Percentiles rank a stretch among this genome's conserved stretches.
These are phyloP conservation scores for Orthosia gothica DNA, from an alignment of 2,888 invertebrate species.

Conservation along the genomic window DNA sequence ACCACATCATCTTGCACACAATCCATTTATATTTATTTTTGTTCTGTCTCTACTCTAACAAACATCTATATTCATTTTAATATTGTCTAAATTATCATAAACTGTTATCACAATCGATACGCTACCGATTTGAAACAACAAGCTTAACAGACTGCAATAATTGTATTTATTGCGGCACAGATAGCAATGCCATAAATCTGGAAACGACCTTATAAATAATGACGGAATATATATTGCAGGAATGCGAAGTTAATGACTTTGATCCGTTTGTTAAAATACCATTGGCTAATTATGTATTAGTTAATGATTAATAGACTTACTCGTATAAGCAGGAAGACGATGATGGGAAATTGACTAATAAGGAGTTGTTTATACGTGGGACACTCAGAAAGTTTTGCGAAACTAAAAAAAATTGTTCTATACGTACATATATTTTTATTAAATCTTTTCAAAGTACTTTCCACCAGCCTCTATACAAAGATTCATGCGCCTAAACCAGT, in stretches of 20 bases:
- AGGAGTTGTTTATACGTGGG: too few relatives aligned
- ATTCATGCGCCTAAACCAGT: too few relatives aligned
- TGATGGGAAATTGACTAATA: background rate
- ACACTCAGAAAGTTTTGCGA: too few relatives aligned
- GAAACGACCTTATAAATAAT: conserved; percentile 30
- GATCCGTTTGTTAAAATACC: conserved; percentile 21
- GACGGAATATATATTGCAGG: conserved; percentile 12
- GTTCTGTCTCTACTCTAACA: background rate
- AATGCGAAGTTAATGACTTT: conserved; percentile 15
- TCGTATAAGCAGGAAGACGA: too few relatives aligned
- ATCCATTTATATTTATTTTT: background rate
- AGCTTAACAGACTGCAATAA: conserved; percentile 14
- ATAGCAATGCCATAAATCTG: conserved; percentile 30
- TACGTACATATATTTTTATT: too few relatives aligned
- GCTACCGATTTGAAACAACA: conserved; percentile 11
- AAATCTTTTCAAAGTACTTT: too few relatives aligned
- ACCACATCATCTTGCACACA: background rate
- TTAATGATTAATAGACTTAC: background rate
- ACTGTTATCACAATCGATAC: conserved; percentile 6
- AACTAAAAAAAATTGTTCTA: too few relatives aligned
- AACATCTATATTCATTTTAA: background rate
- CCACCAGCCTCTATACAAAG: too few relatives aligned
- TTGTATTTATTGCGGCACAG: conserved; percentile 29
- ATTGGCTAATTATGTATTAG: background rate
- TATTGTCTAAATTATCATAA: background rate